Conservation (phyloP, 1,140 invertebrate genomes). For the Drosophila kurseongensis region DNA sequence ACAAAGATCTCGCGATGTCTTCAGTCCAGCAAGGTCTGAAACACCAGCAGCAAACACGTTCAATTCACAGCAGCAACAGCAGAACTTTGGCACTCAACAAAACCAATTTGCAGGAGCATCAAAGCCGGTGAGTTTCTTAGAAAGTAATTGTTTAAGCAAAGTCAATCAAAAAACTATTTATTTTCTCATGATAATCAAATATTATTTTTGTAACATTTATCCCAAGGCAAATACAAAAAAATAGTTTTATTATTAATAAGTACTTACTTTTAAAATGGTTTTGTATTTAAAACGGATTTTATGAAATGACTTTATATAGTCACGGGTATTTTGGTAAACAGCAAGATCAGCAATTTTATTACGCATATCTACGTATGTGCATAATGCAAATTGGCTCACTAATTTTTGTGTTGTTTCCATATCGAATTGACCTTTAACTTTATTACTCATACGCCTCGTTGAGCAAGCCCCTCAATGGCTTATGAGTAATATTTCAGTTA, state of each 20-base stretch:
- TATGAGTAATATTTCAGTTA: constrained; percentile 50
- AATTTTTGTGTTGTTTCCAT: constrained; percentile 20
- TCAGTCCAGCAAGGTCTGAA: constrained; percentile 52
- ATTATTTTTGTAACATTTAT: no score
- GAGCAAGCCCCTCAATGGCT: constrained; percentile 4
- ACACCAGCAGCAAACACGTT: constrained; percentile 56
- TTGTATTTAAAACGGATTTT: no score
- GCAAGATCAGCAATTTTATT: constrained; percentile 1
- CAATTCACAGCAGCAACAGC: constrained; percentile 56
- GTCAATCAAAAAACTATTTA: no score
- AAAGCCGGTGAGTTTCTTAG: constrained; percentile 66
- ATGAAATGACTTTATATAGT: no score
- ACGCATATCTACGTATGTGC: background rate
- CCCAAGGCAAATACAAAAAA: background rate
- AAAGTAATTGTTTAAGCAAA: background rate
- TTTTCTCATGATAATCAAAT: no score
- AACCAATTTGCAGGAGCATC: constrained; percentile 61
- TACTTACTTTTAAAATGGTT: background rate
- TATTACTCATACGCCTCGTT: constrained; percentile 36
- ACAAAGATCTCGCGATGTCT: constrained; percentile 61
- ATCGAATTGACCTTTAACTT: constrained; percentile 24
- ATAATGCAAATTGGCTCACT: background rate
- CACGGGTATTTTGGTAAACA: no score
- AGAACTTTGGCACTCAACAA: constrained; percentile 60
- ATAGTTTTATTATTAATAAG: background rate